These are phyloP conservation scores for Chalcosyrphus nemorum DNA, from an alignment of 2,888 invertebrate species.

Conservation along the genomic window DNA sequence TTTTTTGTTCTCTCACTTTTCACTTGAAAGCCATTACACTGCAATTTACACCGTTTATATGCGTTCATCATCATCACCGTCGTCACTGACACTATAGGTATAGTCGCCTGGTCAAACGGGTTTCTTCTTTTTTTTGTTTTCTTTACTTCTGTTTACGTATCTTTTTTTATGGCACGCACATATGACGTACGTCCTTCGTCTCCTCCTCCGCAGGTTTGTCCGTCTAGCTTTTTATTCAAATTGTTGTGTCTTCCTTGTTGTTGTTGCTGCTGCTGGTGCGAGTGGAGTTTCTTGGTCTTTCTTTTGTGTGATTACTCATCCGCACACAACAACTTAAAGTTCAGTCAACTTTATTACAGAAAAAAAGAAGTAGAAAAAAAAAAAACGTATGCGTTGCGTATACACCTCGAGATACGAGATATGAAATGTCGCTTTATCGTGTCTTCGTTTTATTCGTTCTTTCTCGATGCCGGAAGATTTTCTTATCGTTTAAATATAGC, in stretches of 20 bases:
- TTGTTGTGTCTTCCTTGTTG: conserved; percentile 44
- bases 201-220: neutral
- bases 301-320: conserved; percentile 69
- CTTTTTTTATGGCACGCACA: conserved; percentile 50
- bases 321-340: conserved; percentile 59
- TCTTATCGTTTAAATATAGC: conserved; percentile 44
- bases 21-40: conserved; percentile 55
- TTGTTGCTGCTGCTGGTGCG: conserved; percentile 25
- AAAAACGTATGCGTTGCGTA: neutral
- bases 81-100: conserved; percentile 20
- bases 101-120: conserved; percentile 48
- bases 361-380: no score
- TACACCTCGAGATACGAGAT: conserved; percentile 9
- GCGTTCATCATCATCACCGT: conserved; percentile 60
- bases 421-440: conserved; percentile 17
- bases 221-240: conserved; percentile 48
- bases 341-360: conserved; percentile 68
- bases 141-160: conserved; percentile 64
- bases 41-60: conserved; percentile 71
- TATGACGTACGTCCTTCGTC: conserved; percentile 5
- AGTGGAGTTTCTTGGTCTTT: conserved; percentile 30
- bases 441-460: conserved; percentile 16
- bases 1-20: neutral
- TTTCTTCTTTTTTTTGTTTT: conserved; percentile 12
- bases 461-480: conserved; percentile 46